Percentiles rank a stretch among this genome's conserved stretches.
Conservation (phyloP, 2,113 vertebrate genomes). For the Eubucco bourcierii region DNA sequence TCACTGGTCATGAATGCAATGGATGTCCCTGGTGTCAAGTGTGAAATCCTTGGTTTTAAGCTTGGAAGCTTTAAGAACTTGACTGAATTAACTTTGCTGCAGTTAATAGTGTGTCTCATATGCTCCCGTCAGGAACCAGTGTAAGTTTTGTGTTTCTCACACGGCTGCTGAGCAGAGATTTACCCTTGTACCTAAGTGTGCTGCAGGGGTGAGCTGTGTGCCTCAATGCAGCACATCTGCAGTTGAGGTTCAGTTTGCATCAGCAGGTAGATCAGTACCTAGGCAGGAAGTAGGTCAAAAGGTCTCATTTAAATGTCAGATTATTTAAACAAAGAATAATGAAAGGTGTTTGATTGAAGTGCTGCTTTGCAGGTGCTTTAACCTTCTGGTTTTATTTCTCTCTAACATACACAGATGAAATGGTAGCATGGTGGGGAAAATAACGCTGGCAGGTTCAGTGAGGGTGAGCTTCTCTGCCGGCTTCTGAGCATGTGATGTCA, state of each 20-base stretch:
- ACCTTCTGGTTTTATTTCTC: background rate
- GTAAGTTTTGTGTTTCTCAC: background rate
- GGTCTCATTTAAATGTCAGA: background rate
- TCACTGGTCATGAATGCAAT: fast-evolving
- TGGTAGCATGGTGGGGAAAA: background rate
- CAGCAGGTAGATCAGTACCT: background rate
- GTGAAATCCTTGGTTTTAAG: background rate
- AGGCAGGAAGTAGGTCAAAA: background rate
- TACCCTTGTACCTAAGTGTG: background rate
- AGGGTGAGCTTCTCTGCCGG: background rate
- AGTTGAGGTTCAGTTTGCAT: background rate
- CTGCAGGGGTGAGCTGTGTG: background rate
- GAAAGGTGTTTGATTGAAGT: background rate
- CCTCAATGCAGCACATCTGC: background rate
- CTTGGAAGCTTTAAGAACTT: background rate
- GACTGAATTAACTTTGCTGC: background rate
- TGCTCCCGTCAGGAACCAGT: background rate
- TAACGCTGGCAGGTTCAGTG: background rate
- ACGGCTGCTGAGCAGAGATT: fast-evolving
- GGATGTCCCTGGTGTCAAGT: background rate
- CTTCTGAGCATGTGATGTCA: background rate
- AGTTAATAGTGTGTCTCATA: background rate
- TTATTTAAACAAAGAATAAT: background rate
- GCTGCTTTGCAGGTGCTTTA: background rate
- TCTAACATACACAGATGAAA: background rate